Conservation (phyloP, 2,113 vertebrate genomes). For the Lontra canadensis region DNA sequence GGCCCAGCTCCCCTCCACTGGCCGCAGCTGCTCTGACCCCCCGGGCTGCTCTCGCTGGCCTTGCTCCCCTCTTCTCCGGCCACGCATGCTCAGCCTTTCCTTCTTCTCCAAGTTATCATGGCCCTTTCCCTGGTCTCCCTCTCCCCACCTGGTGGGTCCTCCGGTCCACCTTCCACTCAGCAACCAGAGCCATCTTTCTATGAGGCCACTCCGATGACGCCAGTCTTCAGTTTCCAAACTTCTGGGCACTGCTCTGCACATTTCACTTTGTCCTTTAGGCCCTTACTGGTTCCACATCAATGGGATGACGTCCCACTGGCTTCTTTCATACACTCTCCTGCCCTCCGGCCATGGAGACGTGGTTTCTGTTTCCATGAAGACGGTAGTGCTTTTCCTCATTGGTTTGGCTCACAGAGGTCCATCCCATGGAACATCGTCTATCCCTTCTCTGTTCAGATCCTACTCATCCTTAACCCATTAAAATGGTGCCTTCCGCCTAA, state of each 20-base stretch:
- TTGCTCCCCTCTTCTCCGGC: background rate
- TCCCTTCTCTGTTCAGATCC: background rate
- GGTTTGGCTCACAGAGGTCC: background rate
- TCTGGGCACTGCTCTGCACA: background rate
- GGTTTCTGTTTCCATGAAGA: background rate
- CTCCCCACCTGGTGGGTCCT: background rate
- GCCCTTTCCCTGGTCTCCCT: background rate
- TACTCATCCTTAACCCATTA: background rate
- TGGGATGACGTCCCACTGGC: background rate
- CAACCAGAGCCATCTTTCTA: background rate
- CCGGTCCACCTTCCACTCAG: background rate
- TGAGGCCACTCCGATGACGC: background rate
- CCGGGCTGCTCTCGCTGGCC: no score
- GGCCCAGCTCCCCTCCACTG: background rate
- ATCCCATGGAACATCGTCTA: background rate
- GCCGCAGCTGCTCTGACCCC: accelerated
- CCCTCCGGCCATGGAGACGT: background rate
- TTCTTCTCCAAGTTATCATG: background rate
- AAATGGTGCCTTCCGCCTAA: background rate
- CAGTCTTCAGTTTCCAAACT: background rate
- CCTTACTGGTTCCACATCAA: background rate
- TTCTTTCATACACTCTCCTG: background rate
- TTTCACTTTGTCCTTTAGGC: background rate
- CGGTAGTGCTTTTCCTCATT: background rate
- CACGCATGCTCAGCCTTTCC: accelerated